These are phyloP conservation scores for Petrolisthes manimaculis DNA, from an alignment of 2,888 invertebrate genomes.

Conservation along the genomic window DNA sequence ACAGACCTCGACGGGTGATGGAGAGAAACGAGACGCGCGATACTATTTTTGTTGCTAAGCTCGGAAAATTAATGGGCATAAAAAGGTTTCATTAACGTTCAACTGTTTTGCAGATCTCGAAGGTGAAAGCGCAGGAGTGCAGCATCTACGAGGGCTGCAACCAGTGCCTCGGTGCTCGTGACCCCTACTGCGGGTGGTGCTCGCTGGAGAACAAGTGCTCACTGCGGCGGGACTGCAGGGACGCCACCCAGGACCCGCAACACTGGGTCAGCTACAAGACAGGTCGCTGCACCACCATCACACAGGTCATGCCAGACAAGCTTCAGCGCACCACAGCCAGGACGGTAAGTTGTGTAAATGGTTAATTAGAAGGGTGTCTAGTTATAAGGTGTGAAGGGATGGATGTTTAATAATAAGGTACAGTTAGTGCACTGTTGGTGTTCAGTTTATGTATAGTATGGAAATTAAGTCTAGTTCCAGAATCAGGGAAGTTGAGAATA, in stretches of 20 bases:
- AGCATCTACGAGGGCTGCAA: constrained; percentile 90
- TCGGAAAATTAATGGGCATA: background rate
- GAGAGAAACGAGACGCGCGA: background rate
- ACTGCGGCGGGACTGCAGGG: constrained; percentile 89
- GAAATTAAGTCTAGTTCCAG: no score
- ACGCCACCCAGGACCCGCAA: constrained; percentile 88
- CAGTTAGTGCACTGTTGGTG: no score
- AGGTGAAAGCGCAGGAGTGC: constrained; percentile 95
- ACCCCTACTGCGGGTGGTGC: constrained; percentile 98
- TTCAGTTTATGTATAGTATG: no score
- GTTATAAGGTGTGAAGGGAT: no score
- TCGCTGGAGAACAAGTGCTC: constrained; percentile 93
- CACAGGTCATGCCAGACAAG: constrained; percentile 82
- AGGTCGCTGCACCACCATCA: constrained; percentile 93
- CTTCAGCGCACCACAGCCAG: constrained; percentile 92
- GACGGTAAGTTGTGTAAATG: constrained; percentile 74
- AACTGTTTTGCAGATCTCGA: constrained; percentile 76
- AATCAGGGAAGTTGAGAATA: no score
- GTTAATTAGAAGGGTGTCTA: no score
- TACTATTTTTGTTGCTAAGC: background rate
- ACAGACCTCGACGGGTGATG: background rate
- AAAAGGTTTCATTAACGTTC: background rate
- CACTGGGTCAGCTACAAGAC: constrained; percentile 98
- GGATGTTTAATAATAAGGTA: no score
- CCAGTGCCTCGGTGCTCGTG: constrained; percentile 91